phyloP scores from a whole-genome alignment of 2,113 vertebrate species.

The Saimiri boliviensis region DNA sequence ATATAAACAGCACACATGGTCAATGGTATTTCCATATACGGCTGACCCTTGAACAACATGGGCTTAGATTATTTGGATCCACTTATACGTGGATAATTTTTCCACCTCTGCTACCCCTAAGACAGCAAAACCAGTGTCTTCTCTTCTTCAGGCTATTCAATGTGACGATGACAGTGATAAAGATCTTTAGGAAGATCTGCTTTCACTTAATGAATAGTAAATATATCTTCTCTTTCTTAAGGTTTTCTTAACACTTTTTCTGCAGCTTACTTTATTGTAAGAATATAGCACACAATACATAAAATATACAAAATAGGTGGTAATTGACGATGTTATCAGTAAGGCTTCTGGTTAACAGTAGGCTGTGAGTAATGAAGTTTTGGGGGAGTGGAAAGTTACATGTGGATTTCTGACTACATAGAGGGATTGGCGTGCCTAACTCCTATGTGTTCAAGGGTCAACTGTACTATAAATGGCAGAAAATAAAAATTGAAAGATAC shows the following conservation, averaged over 20 bases:
- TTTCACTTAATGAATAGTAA: not conserved
- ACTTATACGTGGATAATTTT: not conserved
- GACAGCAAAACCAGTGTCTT: not conserved
- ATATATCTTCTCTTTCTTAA: not conserved
- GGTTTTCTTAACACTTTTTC: not conserved
- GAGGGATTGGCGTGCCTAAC: not conserved
- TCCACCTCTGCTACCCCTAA: not conserved
- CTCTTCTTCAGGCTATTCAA: not conserved
- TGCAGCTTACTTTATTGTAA: not conserved
- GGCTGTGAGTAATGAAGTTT: not conserved
- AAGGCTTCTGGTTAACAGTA: not conserved
- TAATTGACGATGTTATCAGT: not conserved
- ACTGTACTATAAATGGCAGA: not conserved
- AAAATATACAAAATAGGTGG: not conserved
- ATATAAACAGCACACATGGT: not conserved
- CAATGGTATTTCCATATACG: not conserved
- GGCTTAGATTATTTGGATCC: not conserved
- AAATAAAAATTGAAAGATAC: not conserved
- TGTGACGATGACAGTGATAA: fast-evolving
- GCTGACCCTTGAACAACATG: not conserved
- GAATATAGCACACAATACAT: not conserved
- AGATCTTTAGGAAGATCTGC: not conserved
- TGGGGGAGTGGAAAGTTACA: not conserved
- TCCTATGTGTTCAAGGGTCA: not conserved
- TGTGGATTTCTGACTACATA: not conserved